Conservation (phyloP, 2,113 vertebrate species). For the Tapirus terrestris region DNA sequence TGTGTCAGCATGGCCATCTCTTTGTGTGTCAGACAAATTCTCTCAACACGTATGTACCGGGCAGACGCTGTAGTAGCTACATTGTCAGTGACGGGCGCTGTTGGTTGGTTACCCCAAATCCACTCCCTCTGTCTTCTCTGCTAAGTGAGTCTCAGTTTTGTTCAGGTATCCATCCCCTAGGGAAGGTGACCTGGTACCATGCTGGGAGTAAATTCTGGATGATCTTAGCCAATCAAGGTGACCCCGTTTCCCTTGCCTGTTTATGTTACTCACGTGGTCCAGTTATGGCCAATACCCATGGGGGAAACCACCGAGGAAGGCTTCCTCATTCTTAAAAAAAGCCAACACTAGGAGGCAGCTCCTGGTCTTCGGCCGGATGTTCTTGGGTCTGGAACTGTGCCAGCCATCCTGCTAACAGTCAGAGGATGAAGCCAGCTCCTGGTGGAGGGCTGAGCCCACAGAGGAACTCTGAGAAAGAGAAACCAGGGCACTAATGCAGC, state of each 20-base stretch:
- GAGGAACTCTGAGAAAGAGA: neutral
- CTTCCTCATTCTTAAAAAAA: neutral
- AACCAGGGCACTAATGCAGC: neutral
- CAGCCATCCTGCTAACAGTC: neutral
- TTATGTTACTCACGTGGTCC: neutral
- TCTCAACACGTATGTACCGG: neutral
- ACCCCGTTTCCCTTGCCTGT: neutral
- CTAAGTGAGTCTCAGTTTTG: neutral
- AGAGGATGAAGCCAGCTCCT: neutral
- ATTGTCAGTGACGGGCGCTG: neutral
- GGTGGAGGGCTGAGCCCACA: neutral
- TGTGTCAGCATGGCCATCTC: too few relatives aligned
- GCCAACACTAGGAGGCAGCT: neutral
- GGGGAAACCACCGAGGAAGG: neutral
- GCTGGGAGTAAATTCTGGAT: neutral
- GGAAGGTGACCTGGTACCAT: neutral
- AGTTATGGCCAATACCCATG: neutral
- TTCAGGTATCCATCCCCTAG: neutral
- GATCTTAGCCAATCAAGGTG: neutral
- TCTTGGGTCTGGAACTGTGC: too few relatives aligned
- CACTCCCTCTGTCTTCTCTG: neutral
- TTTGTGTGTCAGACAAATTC: neutral
- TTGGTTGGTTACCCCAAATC: neutral
- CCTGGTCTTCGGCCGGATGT: neutral
- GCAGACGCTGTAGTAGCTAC: neutral